Percentiles rank a stretch among this genome's conserved stretches.
Evolutionary conservation across 2,113 vertebrate genomes (phyloP).

Genomic region (Nanger granti): DNA sequence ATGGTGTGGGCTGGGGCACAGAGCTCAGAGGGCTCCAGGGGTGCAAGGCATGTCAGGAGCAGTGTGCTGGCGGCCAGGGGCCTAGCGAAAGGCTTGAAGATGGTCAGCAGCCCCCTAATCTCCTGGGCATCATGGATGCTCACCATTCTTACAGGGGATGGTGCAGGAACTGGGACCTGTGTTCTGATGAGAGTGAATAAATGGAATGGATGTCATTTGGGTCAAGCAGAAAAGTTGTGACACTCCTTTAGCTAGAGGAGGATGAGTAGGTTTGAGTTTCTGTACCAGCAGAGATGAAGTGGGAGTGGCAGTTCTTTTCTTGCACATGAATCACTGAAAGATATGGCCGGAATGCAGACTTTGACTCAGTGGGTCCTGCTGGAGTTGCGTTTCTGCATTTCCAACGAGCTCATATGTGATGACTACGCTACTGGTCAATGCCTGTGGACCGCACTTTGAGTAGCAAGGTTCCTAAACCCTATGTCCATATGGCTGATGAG

Average conservation of each 20-base stretch:
- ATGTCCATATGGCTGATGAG: background rate
- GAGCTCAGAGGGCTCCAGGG: accelerated
- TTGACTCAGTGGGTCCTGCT: too few relatives aligned
- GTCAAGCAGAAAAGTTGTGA: background rate
- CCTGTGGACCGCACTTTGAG: background rate
- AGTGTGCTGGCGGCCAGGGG: accelerated
- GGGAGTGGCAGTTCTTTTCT: accelerated
- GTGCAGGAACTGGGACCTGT: accelerated
- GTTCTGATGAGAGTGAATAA: background rate
- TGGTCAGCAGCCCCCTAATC: accelerated
- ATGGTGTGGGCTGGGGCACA: too few relatives aligned
- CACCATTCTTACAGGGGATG: accelerated
- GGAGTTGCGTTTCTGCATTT: background rate
- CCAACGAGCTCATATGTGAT: background rate
- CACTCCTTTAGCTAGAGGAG: accelerated
- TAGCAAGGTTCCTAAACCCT: background rate
- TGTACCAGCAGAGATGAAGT: accelerated
- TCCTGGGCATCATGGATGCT: accelerated
- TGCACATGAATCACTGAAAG: accelerated
- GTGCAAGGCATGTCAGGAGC: accelerated
- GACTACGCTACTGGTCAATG: accelerated
- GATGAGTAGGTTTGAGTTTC: accelerated
- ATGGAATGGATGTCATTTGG: accelerated
- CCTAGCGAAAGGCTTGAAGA: accelerated
- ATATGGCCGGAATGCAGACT: accelerated